Conservation (phyloP, 2,797 vertebrate species). For the Podarcis lilfordi region DNA sequence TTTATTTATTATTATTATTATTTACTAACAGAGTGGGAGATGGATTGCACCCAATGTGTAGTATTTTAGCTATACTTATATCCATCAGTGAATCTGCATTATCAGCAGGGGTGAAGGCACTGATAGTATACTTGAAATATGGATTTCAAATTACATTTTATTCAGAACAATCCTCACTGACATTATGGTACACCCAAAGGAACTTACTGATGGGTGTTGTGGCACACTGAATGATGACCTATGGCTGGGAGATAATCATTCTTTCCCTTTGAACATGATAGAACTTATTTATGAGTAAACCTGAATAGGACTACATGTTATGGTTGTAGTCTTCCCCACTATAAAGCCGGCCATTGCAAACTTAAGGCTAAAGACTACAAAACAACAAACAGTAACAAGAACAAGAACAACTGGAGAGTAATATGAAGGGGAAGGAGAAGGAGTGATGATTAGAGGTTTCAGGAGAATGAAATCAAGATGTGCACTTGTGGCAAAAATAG, state of each 20-base stretch:
- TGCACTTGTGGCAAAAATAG: conserved; percentile 53
- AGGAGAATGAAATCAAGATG: background rate
- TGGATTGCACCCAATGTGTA: background rate
- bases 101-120: background rate
- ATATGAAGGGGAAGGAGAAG: background rate
- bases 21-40: background rate
- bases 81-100: background rate
- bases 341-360: background rate
- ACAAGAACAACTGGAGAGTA: no score
- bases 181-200: background rate
- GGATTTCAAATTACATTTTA: background rate
- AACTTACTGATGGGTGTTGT: background rate
- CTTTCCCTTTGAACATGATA: no score
- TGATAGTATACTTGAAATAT: background rate
- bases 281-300: no score
- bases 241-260: no score
- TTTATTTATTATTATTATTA: background rate
- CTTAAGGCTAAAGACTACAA: background rate
- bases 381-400: background rate
- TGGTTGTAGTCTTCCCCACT: no score
- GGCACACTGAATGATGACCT: background rate
- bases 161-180: background rate
- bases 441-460: background rate
- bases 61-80: background rate
- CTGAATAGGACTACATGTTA: no score